phyloP scores from a whole-genome alignment of 2,888 invertebrate species.

The Ctenicera cuprea region DNA sequence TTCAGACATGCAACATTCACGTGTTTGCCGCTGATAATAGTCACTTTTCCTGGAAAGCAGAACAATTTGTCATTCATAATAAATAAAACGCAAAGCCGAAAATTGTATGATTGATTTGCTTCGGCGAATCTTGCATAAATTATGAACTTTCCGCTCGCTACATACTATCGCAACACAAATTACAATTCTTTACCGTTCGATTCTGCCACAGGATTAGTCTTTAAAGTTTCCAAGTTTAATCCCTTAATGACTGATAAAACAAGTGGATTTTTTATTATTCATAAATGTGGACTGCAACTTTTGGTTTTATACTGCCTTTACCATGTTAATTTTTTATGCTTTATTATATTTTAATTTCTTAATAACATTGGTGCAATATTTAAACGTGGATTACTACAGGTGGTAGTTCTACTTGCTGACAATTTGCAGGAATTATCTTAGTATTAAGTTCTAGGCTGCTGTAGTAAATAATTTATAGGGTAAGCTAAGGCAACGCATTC shows the following conservation, averaged over 20 bases:
- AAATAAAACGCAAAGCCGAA: conserved; percentile 56
- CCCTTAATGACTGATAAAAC: conserved; percentile 28
- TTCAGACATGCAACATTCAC: conserved; percentile 58
- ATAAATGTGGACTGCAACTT: background rate
- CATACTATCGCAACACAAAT: conserved; percentile 28
- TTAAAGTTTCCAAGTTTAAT: background rate
- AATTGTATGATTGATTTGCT: conserved; percentile 58
- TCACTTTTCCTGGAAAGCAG: conserved; percentile 55
- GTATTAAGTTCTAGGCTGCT: background rate
- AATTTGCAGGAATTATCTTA: background rate
- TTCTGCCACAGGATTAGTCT: conserved; percentile 5
- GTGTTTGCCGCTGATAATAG: conserved; percentile 52
- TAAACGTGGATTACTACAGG: background rate
- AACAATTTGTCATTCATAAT: conserved; percentile 57
- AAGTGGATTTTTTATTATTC: conserved; percentile 3
- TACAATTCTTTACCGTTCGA: background rate
- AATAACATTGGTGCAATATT: background rate
- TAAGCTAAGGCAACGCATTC: background rate
- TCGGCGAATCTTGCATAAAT: conserved; percentile 51
- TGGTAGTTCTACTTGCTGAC: background rate
- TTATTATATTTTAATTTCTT: conserved; percentile 9
- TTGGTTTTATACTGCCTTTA: background rate
- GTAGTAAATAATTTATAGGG: background rate
- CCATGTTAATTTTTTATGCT: conserved; percentile 5
- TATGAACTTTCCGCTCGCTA: conserved; percentile 33